Percentiles rank a stretch among this genome's conserved stretches.
These are phyloP conservation scores for Octopus sinensis DNA, from an alignment of 1,140 invertebrate species.

Conservation along the genomic window DNA sequence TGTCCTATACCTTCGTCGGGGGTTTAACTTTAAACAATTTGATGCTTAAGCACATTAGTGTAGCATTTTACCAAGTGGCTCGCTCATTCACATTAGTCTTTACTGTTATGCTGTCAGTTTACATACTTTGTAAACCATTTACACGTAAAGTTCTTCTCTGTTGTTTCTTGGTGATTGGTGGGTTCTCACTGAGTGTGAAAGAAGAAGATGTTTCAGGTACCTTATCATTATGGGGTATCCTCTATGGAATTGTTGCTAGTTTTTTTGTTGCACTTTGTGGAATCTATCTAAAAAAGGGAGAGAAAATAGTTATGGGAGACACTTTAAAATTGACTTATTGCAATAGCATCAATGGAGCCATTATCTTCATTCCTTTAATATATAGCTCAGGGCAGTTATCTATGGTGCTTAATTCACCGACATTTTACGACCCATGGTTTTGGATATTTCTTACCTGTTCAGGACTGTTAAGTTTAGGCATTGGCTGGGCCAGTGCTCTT, in stretches of 20 bases:
- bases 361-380: conserved; percentile 47
- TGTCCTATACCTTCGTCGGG: conserved; percentile 45
- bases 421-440: conserved; percentile 29
- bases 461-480: conserved; percentile 47
- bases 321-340: conserved; percentile 46
- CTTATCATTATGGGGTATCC: conserved; percentile 46
- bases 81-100: conserved; percentile 55
- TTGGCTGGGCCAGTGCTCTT: conserved; percentile 52
- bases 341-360: conserved; percentile 48
- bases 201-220: conserved; percentile 49
- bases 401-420: conserved; percentile 28
- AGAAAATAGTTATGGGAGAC: conserved; percentile 37
- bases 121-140: conserved; percentile 40
- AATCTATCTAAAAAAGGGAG: conserved; percentile 48
- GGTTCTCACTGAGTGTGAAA: conserved; percentile 53
- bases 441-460: conserved; percentile 45
- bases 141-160: conserved; percentile 38
- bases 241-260: conserved; percentile 51
- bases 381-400: conserved; percentile 43
- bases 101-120: conserved; percentile 46
- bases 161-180: conserved; percentile 46
- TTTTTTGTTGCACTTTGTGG: conserved; percentile 50
- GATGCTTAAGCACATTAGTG: conserved; percentile 53
- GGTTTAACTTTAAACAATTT: conserved; percentile 54
- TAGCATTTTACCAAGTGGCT: conserved; percentile 56